These are phyloP conservation scores for Erynnis tages DNA, from an alignment of 2,888 invertebrate species.

Conservation along the genomic window DNA sequence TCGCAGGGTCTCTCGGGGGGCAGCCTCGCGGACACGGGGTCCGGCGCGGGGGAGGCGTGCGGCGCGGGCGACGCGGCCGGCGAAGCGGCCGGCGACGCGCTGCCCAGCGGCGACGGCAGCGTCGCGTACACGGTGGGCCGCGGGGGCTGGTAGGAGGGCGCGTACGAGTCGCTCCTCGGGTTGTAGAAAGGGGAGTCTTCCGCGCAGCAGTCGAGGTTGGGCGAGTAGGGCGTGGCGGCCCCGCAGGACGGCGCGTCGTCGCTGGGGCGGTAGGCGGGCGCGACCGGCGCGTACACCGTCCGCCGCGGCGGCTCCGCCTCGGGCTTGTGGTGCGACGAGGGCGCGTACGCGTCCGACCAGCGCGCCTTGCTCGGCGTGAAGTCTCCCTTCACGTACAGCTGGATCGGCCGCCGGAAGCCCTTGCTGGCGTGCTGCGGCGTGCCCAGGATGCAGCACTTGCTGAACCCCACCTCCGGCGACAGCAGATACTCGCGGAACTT, in stretches of 20 bases:
- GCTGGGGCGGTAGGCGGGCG: slow-evolving; percentile 71
- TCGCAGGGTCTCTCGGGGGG: slow-evolving; percentile 46
- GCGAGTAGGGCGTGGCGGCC: slow-evolving; percentile 76
- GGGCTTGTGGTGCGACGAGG: slow-evolving; percentile 82
- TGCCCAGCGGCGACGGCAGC: slow-evolving; percentile 68
- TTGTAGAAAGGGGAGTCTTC: slow-evolving; percentile 79
- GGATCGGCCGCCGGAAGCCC: slow-evolving; percentile 93
- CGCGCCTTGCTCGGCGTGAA: slow-evolving; percentile 83
- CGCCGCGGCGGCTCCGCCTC: slow-evolving; percentile 81
- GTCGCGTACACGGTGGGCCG: slow-evolving; percentile 76
- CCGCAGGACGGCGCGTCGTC: slow-evolving; percentile 79
- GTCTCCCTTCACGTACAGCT: slow-evolving; percentile 84
- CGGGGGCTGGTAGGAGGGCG: slow-evolving; percentile 76
- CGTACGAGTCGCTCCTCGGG: slow-evolving; percentile 76
- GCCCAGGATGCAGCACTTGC: slow-evolving; percentile 92
- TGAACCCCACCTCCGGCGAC: slow-evolving; percentile 94
- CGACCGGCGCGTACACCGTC: slow-evolving; percentile 74
- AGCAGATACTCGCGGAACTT: slow-evolving; percentile 96
- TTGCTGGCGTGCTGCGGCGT: slow-evolving; percentile 91
- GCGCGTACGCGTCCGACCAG: slow-evolving; percentile 84
- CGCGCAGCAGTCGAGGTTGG: slow-evolving; percentile 66
- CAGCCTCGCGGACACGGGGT: slow-evolving; percentile 54
- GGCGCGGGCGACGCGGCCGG: slow-evolving; percentile 67
- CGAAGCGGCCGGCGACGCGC: slow-evolving; percentile 65
- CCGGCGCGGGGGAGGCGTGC: slow-evolving; percentile 49